Evolutionary conservation across 2,113 vertebrate genomes (phyloP).

Genomic region (Microtus ochrogaster): DNA sequence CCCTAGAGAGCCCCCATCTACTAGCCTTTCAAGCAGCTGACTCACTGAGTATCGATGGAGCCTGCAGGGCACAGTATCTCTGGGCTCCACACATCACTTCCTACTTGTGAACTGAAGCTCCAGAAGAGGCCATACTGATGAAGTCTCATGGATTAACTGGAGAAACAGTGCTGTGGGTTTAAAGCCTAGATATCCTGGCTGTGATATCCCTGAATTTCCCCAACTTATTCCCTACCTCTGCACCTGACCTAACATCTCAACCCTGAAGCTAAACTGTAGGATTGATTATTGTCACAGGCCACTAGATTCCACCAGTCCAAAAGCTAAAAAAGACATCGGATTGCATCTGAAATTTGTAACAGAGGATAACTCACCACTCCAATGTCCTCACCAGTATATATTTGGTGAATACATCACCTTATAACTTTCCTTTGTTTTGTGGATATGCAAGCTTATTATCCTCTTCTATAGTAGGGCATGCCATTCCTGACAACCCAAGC

Average conservation of each 20-base stretch:
- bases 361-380: not conserved
- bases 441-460: not conserved
- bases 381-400: not conserved
- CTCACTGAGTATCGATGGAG: fast-evolving
- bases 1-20: fast-evolving
- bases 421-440: not conserved
- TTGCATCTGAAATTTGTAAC: not conserved
- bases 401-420: no score
- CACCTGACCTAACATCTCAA: not conserved
- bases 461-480: not conserved
- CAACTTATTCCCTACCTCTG: not conserved
- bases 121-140: not conserved
- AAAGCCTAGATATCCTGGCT: no score
- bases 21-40: not conserved
- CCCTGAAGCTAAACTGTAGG: not conserved
- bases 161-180: no score
- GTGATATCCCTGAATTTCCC: not conserved
- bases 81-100: not conserved
- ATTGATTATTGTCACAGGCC: not conserved
- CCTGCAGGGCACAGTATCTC: no score
- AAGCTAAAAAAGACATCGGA: not conserved
- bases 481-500: no score
- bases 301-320: not conserved
- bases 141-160: not conserved
- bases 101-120: not conserved